Conservation (phyloP, 2,888 invertebrate genomes). For the Melinopterus prodromus region DNA sequence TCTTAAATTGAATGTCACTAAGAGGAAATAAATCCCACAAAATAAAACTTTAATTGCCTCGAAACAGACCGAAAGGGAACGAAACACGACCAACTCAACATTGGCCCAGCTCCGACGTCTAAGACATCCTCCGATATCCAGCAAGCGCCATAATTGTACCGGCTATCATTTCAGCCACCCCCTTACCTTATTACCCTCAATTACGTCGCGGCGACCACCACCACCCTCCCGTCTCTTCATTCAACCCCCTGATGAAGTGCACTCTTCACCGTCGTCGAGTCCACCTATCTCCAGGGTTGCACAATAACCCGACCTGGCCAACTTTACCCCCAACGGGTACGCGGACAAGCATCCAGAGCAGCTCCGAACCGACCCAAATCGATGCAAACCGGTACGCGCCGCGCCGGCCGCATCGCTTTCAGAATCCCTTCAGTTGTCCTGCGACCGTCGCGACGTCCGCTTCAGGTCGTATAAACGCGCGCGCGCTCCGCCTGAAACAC, state of each 20-base stretch:
- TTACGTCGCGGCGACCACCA: background rate
- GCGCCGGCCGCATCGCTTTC: background rate
- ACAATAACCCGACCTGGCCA: background rate
- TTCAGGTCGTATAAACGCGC: background rate
- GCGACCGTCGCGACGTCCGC: background rate
- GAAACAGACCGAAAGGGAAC: background rate
- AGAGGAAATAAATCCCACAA: background rate
- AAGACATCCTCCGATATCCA: background rate
- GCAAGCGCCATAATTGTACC: background rate
- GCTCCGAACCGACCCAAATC: background rate
- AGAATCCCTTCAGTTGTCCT: background rate
- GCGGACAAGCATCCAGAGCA: background rate
- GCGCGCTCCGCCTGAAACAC: background rate
- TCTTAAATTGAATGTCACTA: background rate
- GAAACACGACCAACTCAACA: background rate
- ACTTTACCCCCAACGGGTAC: background rate
- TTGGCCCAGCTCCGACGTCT: background rate
- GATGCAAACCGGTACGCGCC: conserved; percentile 4
- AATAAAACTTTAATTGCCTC: background rate
- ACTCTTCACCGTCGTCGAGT: background rate
- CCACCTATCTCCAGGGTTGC: conserved; percentile 4
- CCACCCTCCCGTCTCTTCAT: background rate
- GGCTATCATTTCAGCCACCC: background rate
- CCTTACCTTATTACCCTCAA: background rate
- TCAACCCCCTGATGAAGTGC: background rate